Conservation (phyloP, 2,888 invertebrate species). For the Latrodectus hesperus region DNA sequence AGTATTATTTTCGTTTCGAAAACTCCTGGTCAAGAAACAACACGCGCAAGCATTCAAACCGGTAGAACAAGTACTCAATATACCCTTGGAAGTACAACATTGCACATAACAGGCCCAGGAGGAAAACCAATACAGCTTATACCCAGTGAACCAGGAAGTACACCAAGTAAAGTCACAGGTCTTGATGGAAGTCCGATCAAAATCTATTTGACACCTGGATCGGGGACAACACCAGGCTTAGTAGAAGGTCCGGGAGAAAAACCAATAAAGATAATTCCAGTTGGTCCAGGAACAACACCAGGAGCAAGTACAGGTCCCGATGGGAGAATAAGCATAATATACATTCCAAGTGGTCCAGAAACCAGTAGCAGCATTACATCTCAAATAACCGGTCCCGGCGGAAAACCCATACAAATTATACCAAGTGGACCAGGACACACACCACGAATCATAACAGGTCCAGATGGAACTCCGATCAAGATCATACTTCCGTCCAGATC, state of each 20-base stretch:
- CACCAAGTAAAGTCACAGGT: conserved; percentile 11
- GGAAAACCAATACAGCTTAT: conserved; percentile 7
- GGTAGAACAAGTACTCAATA: no score
- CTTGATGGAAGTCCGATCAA: conserved; percentile 22
- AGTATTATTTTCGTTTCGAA: conserved; percentile 9
- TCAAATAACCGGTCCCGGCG: background rate
- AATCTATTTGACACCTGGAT: conserved; percentile 5
- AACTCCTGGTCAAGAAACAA: background rate
- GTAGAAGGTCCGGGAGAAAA: background rate
- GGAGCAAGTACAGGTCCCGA: background rate
- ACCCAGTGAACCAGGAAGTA: conserved; percentile 19
- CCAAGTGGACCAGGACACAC: conserved; percentile 14
- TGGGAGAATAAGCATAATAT: background rate
- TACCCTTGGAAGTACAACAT: no score
- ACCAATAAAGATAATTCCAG: background rate
- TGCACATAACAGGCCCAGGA: conserved; percentile 15
- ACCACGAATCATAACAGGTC: no score
- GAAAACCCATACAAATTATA: conserved; percentile 2
- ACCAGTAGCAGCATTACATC: background rate
- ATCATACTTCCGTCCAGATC: no score
- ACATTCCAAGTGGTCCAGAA: no score
- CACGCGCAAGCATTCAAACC: background rate
- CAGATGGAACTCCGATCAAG: no score
- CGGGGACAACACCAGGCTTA: background rate
- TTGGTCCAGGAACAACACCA: background rate